These are phyloP conservation scores for Lethenteron camtschaticum DNA, from an alignment of 2,113 vertebrate genomes.

Conservation along the genomic window DNA sequence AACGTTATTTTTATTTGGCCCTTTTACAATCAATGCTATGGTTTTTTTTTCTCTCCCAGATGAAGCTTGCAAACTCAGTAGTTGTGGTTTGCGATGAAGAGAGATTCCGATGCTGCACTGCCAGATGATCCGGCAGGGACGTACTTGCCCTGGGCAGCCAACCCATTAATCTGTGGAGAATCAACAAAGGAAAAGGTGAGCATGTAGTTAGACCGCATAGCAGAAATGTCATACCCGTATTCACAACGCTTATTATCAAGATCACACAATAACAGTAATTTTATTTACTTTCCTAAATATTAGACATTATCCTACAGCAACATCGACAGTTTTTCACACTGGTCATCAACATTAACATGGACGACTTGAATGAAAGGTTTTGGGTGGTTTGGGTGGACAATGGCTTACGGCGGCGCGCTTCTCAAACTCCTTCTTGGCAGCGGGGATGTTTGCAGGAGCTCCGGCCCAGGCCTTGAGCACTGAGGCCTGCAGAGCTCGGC, in stretches of 20 bases:
- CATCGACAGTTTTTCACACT: not conserved
- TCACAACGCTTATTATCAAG: no score
- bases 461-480: constrained; percentile 73
- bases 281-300: constrained; percentile 10
- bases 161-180: constrained; percentile 41
- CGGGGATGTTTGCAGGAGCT: constrained; percentile 45
- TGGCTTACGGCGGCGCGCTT: constrained; percentile 87
- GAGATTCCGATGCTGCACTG: constrained; percentile 43
- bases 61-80: constrained; percentile 32
- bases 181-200: not conserved
- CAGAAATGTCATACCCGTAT: no score
- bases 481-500: constrained; percentile 79
- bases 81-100: constrained; percentile 72
- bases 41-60: no score
- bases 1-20: no score
- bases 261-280: constrained; percentile 10
- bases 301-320: constrained; percentile 10
- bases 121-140: constrained; percentile 30
- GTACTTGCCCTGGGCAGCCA: constrained; percentile 65
- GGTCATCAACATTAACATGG: not conserved
- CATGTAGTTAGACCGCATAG: fast-evolving
- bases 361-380: not conserved
- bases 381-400: not conserved
- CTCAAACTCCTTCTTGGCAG: constrained; percentile 71
- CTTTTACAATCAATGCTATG: no score